Evolutionary conservation across 2,113 vertebrate genomes (phyloP).

Genomic region (Scalopus aquaticus): DNA sequence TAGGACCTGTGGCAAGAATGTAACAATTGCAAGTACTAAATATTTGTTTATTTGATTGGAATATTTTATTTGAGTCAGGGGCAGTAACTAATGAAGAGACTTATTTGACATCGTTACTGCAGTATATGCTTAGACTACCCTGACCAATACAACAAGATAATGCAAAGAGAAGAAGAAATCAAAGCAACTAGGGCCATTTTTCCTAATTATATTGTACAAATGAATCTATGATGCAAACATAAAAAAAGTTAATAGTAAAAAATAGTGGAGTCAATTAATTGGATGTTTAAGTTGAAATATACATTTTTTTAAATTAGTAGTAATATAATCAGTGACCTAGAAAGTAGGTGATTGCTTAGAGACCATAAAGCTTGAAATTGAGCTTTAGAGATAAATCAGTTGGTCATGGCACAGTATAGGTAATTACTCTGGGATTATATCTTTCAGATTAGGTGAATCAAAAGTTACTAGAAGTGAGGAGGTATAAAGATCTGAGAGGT

Average conservation of each 20-base stretch:
- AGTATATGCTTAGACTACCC: background rate
- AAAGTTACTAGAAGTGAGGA: background rate
- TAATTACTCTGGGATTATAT: background rate
- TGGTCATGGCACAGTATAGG: background rate
- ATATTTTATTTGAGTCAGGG: background rate
- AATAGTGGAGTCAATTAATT: background rate
- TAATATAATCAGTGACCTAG: background rate
- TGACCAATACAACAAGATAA: background rate
- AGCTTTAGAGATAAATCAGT: background rate
- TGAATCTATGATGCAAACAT: background rate
- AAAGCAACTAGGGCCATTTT: background rate
- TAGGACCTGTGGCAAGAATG: background rate
- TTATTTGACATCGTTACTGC: background rate
- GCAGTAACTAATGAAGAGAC: background rate
- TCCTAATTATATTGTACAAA: background rate
- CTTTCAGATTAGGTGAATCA: background rate
- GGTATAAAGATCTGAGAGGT: background rate
- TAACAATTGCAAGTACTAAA: background rate
- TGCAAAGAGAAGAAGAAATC: background rate
- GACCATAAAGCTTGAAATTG: background rate
- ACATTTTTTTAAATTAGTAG: background rate
- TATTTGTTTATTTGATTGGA: background rate
- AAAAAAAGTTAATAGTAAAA: background rate
- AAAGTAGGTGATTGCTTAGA: background rate
- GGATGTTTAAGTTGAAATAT: background rate